Evolutionary conservation across 37 sponge, comb jelly and placozoan species (phyloP).

Genomic region (Geodia barretti): DNA sequence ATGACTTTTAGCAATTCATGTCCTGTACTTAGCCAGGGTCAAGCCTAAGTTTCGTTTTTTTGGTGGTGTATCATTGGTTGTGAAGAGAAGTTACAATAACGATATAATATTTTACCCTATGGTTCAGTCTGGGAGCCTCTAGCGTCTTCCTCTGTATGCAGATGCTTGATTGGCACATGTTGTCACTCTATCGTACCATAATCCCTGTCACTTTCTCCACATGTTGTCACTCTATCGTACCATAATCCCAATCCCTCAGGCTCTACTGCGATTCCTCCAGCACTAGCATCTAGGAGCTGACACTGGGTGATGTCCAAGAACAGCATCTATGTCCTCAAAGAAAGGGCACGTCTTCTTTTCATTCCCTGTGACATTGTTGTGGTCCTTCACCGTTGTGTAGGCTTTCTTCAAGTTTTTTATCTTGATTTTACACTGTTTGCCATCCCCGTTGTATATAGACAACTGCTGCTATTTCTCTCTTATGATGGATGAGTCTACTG

Average conservation of each 20-base stretch:
- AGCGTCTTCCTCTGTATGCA: constrained; percentile 1
- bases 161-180: not conserved
- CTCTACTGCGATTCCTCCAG: too few relatives aligned
- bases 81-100: not conserved
- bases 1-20: too few relatives aligned
- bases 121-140: too few relatives aligned
- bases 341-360: not conserved
- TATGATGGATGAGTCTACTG: too few relatives aligned
- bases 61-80: too few relatives aligned
- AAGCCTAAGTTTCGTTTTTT: too few relatives aligned
- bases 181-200: too few relatives aligned
- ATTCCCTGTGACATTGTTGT: not conserved
- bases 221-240: too few relatives aligned
- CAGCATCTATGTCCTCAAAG: constrained; percentile 5
- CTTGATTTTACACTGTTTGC: constrained; percentile 1
- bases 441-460: constrained; percentile 5
- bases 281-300: too few relatives aligned
- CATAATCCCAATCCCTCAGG: too few relatives aligned
- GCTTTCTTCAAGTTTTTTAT: constrained; percentile 5
- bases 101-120: constrained; percentile 10
- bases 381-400: constrained; percentile 5
- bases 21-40: not conserved
- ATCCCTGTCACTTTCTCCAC: too few relatives aligned
- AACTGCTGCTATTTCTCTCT: too few relatives aligned
- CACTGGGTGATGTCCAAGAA: not conserved